Conservation (phyloP, 1,140 invertebrate species). For the Drosophila obscura region DNA sequence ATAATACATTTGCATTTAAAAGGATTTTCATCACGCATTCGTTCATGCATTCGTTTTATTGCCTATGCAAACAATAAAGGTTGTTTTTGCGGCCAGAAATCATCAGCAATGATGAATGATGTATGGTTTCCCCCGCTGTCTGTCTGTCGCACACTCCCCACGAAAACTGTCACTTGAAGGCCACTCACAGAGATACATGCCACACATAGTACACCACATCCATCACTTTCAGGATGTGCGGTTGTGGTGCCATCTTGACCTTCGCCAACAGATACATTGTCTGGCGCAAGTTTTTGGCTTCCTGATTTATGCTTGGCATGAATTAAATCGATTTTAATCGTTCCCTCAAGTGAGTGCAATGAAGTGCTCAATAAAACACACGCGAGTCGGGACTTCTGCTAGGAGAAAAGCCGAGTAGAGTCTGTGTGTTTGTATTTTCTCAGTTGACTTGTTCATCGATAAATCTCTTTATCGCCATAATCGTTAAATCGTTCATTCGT, state of each 20-base stretch:
- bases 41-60: slow-evolving; percentile 14
- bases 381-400: slow-evolving; percentile 42
- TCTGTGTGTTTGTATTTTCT: slow-evolving; percentile 58
- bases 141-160: slow-evolving; percentile 22
- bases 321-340: slow-evolving; percentile 81
- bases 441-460: slow-evolving; percentile 72
- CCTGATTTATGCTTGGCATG: slow-evolving; percentile 70
- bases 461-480: slow-evolving; percentile 82
- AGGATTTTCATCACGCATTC: slow-evolving; percentile 38
- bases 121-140: slow-evolving; percentile 45
- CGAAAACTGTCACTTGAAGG: slow-evolving; percentile 28
- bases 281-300: slow-evolving; percentile 23
- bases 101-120: slow-evolving; percentile 52
- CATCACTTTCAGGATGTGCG: slow-evolving; percentile 13
- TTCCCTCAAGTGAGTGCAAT: slow-evolving; percentile 70
- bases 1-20: slow-evolving; percentile 69
- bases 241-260: slow-evolving; percentile 38
- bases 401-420: slow-evolving; percentile 33
- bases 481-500: slow-evolving; percentile 77
- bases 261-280: slow-evolving; percentile 24
- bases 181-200: slow-evolving; percentile 22
- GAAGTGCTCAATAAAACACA: slow-evolving; percentile 78
- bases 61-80: slow-evolving; percentile 34
- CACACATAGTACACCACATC: slow-evolving; percentile 25
- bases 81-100: slow-evolving; percentile 30